phyloP scores from a whole-genome alignment of 1,140 invertebrate genomes.

The Semibalanus balanoides region DNA sequence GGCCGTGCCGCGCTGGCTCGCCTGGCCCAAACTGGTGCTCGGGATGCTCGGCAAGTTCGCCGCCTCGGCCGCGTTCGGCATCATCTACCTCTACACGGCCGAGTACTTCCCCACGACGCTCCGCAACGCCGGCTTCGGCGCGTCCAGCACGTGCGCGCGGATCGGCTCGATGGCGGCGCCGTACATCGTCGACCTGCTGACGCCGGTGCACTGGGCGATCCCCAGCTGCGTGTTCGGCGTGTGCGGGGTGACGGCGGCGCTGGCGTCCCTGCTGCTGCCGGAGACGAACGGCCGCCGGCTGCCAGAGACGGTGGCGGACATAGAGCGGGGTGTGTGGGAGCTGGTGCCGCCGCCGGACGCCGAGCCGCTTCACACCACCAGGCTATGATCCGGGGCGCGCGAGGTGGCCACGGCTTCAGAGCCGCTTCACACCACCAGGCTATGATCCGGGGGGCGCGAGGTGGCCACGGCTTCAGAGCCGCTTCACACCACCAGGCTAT shows the following conservation, averaged over 20 bases:
- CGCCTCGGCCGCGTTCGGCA: constrained; percentile 62
- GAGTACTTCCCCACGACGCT: constrained; percentile 73
- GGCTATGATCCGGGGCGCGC: no score
- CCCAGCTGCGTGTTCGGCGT: constrained; percentile 11
- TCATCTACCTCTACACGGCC: constrained; percentile 62
- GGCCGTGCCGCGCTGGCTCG: neutral
- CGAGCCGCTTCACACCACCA: no score
- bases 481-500: no score
- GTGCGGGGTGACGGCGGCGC: constrained; percentile 4
- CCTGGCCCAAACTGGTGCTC: constrained; percentile 24
- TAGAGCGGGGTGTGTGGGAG: neutral
- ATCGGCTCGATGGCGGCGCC: constrained; percentile 62
- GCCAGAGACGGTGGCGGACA: constrained; percentile 15
- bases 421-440: no score
- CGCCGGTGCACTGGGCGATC: no score
- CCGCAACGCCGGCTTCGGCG: constrained; percentile 62
- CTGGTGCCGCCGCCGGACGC: no score
- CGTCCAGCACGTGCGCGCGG: constrained; percentile 57
- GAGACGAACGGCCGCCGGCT: constrained; percentile 11
- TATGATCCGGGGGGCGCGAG: no score
- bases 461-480: no score
- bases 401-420: no score
- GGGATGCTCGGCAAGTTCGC: constrained; percentile 69
- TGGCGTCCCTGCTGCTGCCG: constrained; percentile 12
- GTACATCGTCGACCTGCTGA: constrained; percentile 40